Evolutionary conservation across 2,113 vertebrate genomes (phyloP).

Genomic region (Saiga tatarica): DNA sequence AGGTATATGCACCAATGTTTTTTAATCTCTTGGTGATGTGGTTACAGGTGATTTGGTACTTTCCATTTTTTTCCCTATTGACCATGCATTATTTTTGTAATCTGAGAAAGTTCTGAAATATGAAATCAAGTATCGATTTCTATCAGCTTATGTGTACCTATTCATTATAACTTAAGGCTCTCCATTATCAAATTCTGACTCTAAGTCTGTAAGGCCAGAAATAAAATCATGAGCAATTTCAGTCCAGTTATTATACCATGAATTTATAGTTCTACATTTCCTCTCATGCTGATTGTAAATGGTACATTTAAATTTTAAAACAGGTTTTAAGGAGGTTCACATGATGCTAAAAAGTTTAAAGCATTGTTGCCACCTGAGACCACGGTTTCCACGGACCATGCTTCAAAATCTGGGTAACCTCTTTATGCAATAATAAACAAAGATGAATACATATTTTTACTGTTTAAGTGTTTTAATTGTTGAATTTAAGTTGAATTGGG

Average conservation of each 20-base stretch:
- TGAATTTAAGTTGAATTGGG: background rate
- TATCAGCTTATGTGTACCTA: background rate
- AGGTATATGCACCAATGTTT: background rate
- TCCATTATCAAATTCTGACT: background rate
- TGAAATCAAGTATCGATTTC: background rate
- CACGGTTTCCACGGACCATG: background rate
- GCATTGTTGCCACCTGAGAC: background rate
- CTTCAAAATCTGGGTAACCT: background rate
- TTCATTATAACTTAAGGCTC: background rate
- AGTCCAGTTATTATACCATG: background rate
- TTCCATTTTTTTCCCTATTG: background rate
- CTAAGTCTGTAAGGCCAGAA: background rate
- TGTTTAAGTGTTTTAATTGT: background rate
- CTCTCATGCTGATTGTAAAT: background rate
- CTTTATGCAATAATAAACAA: background rate
- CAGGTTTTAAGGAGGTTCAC: background rate
- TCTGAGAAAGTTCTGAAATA: background rate
- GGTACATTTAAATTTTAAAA: background rate
- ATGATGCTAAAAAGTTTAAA: background rate
- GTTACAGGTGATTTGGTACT: background rate
- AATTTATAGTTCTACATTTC: background rate
- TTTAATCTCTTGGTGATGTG: background rate
- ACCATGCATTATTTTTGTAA: background rate
- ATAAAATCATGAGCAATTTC: background rate
- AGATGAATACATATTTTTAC: background rate